Evolutionary conservation across 2,797 vertebrate species (phyloP), one percentile per base, ranked within the genome.

Genomic region (Pseudochirops cupreus): DNA sequence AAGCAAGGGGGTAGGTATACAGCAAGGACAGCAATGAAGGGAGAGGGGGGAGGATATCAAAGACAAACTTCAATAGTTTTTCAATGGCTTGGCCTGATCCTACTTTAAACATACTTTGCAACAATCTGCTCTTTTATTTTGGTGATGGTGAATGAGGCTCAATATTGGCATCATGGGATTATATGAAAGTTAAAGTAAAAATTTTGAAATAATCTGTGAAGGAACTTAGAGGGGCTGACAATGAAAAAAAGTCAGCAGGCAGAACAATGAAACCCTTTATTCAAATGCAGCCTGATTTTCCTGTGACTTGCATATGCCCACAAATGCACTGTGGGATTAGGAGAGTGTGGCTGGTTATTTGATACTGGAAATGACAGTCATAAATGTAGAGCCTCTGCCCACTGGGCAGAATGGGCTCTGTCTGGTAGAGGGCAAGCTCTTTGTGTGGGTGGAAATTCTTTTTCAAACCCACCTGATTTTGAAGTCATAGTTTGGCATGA

Each of bases 71-170:
- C 56, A 31, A 31, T 50, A 46, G 39, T 26, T 50, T 50, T 87
- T 87, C 24, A 11, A 50, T 87, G 74, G 21, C 74, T 46, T 50
- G 74, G 21, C 39, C 21, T 87, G 74, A 26, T 87, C 21, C 21
- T 11, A 28, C 39, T 87, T 50, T 50, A 87, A 46, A 87, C 10
- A 2, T 50, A 50, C 39, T 87, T 82, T 26, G 39, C 46, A 87
- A 87, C 74, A 50, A 87, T 87, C 74, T 87, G 39, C 31, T 87
- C 74, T 50, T 87, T 87, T 87, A 87, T 87, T 87, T 87, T 87
- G 21, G 74, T 87, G 24, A 39, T 87, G 46, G 74, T 87, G 74
- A 87, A 87, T 50, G 39, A 50, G 74, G 24, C 39, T 50, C 39
- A 87, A 87, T 87, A 87, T 50, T 87, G 74, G 24, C 24, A 87